Conservation (phyloP, 2,797 vertebrate genomes). For the Tinamus major region DNA sequence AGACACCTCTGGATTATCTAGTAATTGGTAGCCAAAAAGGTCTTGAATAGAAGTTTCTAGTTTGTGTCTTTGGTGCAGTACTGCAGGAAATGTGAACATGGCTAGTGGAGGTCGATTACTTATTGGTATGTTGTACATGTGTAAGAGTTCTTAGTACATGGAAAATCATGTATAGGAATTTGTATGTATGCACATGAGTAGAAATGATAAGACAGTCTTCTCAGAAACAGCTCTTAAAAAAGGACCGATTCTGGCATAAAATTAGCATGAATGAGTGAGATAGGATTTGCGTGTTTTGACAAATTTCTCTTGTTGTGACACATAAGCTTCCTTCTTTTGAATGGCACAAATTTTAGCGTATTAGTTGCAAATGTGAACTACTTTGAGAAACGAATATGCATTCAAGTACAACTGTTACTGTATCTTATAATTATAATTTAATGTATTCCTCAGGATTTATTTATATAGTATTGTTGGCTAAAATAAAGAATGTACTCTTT, state of each 20-base stretch:
- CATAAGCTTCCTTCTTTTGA: constrained; percentile 48
- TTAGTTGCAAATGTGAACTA: constrained; percentile 48
- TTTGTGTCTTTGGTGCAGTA: not conserved
- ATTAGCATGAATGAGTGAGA: constrained; percentile 5
- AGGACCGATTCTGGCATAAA: not conserved
- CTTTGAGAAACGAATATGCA: constrained; percentile 51
- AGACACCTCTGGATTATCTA: not conserved
- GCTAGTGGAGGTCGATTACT: not conserved
- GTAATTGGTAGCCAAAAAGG: not conserved
- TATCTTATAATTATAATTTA: constrained; percentile 33
- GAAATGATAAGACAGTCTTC: not conserved
- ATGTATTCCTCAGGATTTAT: constrained; percentile 1
- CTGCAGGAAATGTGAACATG: not conserved
- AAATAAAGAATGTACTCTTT: constrained; percentile 7
- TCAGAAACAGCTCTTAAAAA: not conserved
- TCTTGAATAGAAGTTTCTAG: not conserved
- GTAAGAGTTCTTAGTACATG: rapidly evolving
- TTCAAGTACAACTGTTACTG: constrained; percentile 13
- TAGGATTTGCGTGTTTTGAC: constrained; percentile 29
- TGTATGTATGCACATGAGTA: not conserved
- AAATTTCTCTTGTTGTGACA: constrained; percentile 34
- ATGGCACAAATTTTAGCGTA: constrained; percentile 35
- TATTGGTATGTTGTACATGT: not conserved
- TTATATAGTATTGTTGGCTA: constrained; percentile 35
- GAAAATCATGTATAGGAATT: not conserved